A percentile compares a stretch with the other conserved stretches of the same genome.
phyloP scores from a whole-genome alignment of 1,140 invertebrate genomes.

The Mya arenaria region DNA sequence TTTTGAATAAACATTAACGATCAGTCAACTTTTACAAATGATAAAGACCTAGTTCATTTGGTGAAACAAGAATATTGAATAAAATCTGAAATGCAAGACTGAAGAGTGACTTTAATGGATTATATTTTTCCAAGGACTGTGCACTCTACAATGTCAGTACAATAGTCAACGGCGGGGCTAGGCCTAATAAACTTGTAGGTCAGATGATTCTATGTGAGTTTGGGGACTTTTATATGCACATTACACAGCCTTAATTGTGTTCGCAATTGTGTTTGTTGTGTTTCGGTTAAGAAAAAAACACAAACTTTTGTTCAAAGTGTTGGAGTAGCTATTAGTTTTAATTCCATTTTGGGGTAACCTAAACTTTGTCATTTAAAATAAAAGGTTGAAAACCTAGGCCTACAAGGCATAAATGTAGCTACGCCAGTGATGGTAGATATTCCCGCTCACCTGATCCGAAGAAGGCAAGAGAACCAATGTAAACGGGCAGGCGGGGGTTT shows the following conservation, averaged over 20 bases:
- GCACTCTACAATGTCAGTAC: too few relatives aligned
- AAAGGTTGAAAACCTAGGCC: neutral
- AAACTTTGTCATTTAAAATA: neutral
- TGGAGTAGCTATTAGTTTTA: neutral
- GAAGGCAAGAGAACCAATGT: conserved; percentile 23
- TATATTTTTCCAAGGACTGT: neutral
- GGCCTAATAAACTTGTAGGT: too few relatives aligned
- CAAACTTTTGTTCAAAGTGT: neutral
- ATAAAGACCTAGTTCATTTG: neutral
- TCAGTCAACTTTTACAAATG: neutral
- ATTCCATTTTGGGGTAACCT: neutral
- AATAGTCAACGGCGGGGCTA: too few relatives aligned
- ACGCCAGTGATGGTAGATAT: too few relatives aligned
- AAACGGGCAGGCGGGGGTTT: conserved; percentile 19
- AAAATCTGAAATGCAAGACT: neutral
- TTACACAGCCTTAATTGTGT: too few relatives aligned
- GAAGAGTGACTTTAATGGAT: neutral
- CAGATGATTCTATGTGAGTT: too few relatives aligned
- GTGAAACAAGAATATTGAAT: neutral
- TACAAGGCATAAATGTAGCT: neutral
- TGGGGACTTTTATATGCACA: too few relatives aligned
- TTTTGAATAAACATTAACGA: neutral
- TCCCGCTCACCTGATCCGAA: conserved; percentile 6
- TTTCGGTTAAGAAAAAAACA: neutral
- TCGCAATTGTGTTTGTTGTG: neutral